Percentiles rank a stretch among this genome's conserved stretches.
These are phyloP conservation scores for Drosophila dunni DNA, from an alignment of 1,140 invertebrate species.

Conservation along the genomic window DNA sequence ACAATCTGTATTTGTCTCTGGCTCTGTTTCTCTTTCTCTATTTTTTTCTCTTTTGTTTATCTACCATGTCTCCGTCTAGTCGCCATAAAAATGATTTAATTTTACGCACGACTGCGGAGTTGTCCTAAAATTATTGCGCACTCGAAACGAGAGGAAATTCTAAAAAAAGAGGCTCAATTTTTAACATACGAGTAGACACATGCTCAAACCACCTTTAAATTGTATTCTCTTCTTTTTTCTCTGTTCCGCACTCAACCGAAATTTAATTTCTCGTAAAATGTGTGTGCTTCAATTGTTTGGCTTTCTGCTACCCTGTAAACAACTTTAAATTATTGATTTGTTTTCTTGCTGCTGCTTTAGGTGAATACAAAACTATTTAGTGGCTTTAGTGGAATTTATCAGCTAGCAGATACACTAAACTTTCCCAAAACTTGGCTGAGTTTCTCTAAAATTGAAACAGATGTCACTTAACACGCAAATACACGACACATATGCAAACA, in stretches of 20 bases:
- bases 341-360: not conserved
- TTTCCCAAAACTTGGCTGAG: not conserved
- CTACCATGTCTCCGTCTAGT: constrained; percentile 27
- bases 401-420: not conserved
- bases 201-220: not conserved
- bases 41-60: not conserved
- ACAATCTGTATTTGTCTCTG: constrained; percentile 33
- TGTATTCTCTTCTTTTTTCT: not conserved
- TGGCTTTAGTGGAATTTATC: not conserved
- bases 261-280: not conserved
- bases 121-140: constrained; percentile 50
- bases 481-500: constrained; percentile 3
- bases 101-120: constrained; percentile 65
- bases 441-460: not conserved
- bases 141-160: constrained; percentile 25
- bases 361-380: not conserved
- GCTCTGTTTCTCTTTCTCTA: not conserved
- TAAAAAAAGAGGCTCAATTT: constrained; percentile 7
- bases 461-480: not conserved
- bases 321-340: constrained; percentile 5
- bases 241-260: not conserved
- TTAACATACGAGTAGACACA: constrained; percentile 16
- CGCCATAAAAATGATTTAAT: constrained; percentile 80
- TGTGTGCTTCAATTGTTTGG: not conserved
- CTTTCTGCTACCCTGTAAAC: not conserved